These are phyloP conservation scores for Hydrolagus colliei DNA, from an alignment of 2,797 vertebrate genomes.

Conservation along the genomic window DNA sequence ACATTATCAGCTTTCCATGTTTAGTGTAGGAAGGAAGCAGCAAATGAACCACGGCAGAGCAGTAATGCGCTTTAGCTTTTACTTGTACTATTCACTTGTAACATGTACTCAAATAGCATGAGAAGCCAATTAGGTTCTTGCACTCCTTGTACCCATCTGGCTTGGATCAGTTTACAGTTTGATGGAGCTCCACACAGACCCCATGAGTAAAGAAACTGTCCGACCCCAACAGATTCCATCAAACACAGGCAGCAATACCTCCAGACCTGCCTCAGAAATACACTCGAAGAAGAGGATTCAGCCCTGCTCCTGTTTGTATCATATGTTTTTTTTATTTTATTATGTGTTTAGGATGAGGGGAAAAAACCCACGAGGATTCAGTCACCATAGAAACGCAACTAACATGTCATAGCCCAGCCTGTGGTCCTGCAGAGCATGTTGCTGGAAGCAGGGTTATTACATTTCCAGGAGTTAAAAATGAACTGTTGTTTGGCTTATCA, in stretches of 20 bases:
- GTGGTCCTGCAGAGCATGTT: background rate
- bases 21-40: background rate
- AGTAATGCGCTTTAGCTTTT: background rate
- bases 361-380: background rate
- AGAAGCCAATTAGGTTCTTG: constrained; percentile 1
- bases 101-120: constrained; percentile 4
- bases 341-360: background rate
- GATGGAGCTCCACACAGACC: background rate
- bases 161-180: constrained; percentile 13
- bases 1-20: background rate
- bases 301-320: background rate
- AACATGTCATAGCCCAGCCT: background rate
- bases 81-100: background rate
- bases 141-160: constrained; percentile 18
- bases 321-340: background rate
- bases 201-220: background rate
- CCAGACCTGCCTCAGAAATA: background rate
- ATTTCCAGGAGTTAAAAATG: no score
- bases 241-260: background rate
- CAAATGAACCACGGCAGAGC: background rate
- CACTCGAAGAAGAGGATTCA: background rate
- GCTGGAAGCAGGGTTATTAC: background rate
- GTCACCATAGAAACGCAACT: background rate
- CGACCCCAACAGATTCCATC: background rate
- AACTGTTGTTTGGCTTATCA: no score